phyloP scores from a whole-genome alignment of 2,797 vertebrate species.

The Nannoperca australis region DNA sequence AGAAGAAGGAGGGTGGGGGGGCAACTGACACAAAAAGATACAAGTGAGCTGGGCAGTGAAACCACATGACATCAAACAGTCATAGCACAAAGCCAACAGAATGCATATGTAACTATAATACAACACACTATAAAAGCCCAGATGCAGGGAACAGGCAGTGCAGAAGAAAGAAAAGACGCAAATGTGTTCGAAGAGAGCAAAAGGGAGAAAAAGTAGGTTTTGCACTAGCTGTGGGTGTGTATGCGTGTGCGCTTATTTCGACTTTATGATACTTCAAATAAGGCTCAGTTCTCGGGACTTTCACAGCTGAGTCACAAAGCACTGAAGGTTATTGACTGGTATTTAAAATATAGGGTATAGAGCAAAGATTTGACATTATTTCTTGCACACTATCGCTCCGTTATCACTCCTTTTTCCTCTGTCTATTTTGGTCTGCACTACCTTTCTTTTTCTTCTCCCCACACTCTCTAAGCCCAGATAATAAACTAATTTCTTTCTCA shows the following conservation, averaged over 20 bases:
- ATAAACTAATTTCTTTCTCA: conserved; percentile 78
- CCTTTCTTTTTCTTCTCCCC: conserved; percentile 53
- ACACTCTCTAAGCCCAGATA: conserved; percentile 75
- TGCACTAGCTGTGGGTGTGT: conserved; percentile 19
- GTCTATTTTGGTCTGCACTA: conserved; percentile 63
- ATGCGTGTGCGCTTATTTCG: conserved; percentile 36
- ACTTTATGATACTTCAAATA: conserved; percentile 41
- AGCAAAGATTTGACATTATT: conserved; percentile 75
- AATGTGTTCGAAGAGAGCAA: conserved; percentile 21
- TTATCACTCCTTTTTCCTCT: conserved; percentile 58
- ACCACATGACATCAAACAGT: conserved; percentile 24
- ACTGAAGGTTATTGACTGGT: conserved; percentile 74
- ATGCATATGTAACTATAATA: conserved; percentile 36
- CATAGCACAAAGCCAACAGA: conserved; percentile 22
- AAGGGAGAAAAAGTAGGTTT: conserved; percentile 19
- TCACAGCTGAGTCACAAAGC: conserved; percentile 65
- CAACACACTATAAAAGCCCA: not conserved
- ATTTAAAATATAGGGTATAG: conserved; percentile 70
- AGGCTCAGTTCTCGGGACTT: conserved; percentile 34
- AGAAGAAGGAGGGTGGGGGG: not conserved
- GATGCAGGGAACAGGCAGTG: not conserved
- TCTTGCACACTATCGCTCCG: conserved; percentile 43
- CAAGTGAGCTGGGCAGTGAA: conserved; percentile 9
- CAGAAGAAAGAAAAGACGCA: conserved; percentile 24
- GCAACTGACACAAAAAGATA: conserved; percentile 5